Base-by-base conservation (phyloP, 2,113 vertebrate species). In the Brachyhypopomus gauderio region DNA sequence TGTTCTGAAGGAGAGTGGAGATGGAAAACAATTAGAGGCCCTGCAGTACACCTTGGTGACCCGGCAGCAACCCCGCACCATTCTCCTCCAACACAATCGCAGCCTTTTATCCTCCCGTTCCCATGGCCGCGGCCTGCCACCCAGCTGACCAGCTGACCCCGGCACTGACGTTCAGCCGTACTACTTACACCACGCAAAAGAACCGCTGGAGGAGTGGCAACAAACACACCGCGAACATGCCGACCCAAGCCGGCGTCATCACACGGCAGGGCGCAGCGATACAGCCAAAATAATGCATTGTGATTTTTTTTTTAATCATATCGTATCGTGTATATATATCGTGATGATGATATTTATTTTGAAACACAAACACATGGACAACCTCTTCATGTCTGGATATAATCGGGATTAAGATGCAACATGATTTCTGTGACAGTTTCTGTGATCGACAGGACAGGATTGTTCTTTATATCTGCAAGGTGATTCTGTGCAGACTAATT, bases 1-100 rank as follows among this genome's bases (percentile, higher is more conserved):
- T 89, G 88, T 88, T 91, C 91, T 88, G 91, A 90, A 85, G 87
- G 89, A 89, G 92, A 91, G 77, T 90, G 89, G 87, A 90, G 84
- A 83, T 80, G 85, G 79, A 88, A 88, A 90, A 82, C 77, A 83
- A 82, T 86, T 83, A 55, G 75, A 76, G 62, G 48, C 64, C 38
- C 78, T 55, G 84, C 66, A 78, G 77, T 48, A 83, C 67, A 63
- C 66, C 84, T 76, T 70, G 72, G 75, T 59, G 78, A 86, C 84
- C 81, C 62, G 36, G 63, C 77, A 70, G 64, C 69, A 78, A 83
- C 81, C 79, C 41, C 63, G 52, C 73, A 60, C 80, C 64, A 81
- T 81, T 81, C 80, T 81, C 22, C 55, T 81, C 72, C 63, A 59
- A 76, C 80, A 81, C 80, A 81, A 81, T 81, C 63, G 55, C 48